Percentiles rank a stretch among this genome's conserved stretches.
Conservation (phyloP, 2,797 vertebrate species). For the Natrix natrix region DNA sequence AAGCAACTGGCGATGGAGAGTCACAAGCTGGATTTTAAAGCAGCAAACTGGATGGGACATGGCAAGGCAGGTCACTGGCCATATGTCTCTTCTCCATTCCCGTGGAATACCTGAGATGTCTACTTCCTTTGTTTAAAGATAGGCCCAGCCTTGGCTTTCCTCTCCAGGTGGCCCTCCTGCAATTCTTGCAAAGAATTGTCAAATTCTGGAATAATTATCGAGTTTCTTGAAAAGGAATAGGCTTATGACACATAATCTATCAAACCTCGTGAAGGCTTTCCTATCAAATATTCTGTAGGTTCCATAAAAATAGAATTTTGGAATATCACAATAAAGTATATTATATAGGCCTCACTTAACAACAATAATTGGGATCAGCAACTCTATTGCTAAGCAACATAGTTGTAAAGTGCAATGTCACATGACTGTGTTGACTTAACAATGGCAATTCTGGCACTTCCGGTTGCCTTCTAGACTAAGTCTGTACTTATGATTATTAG, state of each 20-base stretch:
- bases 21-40: not conserved
- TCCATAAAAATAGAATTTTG: not conserved
- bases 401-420: too few relatives aligned
- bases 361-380: not conserved
- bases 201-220: not conserved
- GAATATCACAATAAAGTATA: too few relatives aligned
- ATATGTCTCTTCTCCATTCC: not conserved
- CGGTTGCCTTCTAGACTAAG: not conserved
- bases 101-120: not conserved
- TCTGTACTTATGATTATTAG: not conserved
- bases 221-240: not conserved
- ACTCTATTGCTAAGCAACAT: not conserved
- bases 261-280: not conserved
- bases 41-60: not conserved
- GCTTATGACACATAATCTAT: not conserved
- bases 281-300: not conserved
- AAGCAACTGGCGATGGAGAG: not conserved
- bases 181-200: not conserved
- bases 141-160: not conserved
- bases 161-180: not conserved
- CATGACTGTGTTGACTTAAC: not conserved
- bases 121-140: not conserved
- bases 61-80: not conserved
- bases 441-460: not conserved
- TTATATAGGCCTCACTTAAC: too few relatives aligned